Conservation (phyloP, 2,113 vertebrate genomes). For the Neofelis nebulosa region DNA sequence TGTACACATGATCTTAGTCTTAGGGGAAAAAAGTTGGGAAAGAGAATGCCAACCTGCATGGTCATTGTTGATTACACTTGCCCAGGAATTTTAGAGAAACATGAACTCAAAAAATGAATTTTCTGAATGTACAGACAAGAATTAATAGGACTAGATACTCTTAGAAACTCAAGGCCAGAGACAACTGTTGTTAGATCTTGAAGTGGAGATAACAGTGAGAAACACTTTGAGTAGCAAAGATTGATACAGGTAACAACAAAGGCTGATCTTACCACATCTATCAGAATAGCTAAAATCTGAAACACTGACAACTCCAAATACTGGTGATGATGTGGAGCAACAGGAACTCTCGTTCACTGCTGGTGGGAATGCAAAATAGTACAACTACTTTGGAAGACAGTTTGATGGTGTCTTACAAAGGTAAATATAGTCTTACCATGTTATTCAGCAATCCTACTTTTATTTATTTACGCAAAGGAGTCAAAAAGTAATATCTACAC, state of each 20-base stretch:
- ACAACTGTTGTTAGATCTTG: not conserved
- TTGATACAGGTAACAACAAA: not conserved
- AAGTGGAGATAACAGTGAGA: not conserved
- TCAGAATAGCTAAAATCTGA: not conserved
- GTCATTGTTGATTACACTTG: not conserved
- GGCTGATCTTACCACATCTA: not conserved
- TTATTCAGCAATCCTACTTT: not conserved
- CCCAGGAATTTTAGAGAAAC: not conserved
- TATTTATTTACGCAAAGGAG: not conserved
- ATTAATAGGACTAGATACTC: not conserved
- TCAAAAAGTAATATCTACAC: not conserved
- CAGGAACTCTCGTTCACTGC: not conserved
- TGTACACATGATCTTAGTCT: not conserved
- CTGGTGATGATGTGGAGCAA: not conserved
- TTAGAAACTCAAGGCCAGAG: not conserved
- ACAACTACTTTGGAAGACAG: not conserved
- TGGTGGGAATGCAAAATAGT: not conserved
- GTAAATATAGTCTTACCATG: not conserved
- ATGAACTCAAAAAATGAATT: not conserved
- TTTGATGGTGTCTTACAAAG: not conserved
- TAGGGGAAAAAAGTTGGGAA: not conserved
- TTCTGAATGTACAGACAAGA: not conserved
- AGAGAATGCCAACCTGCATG: not conserved
- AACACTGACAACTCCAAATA: not conserved
- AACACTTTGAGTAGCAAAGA: not conserved